phyloP scores from a whole-genome alignment of 2,888 invertebrate species.

The Fragum fragum region DNA sequence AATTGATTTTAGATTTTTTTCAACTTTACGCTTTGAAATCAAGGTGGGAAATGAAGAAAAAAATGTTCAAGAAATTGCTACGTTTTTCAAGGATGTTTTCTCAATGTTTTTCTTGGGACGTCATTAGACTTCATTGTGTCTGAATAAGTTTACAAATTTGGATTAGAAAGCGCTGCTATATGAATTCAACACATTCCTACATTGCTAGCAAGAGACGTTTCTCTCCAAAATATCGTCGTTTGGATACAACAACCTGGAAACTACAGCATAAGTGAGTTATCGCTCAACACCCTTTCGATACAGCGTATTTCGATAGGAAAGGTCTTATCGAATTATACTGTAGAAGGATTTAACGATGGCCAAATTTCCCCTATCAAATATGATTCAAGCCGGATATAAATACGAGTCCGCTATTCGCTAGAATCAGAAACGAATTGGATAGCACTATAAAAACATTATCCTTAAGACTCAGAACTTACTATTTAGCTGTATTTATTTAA shows the following conservation, averaged over 20 bases:
- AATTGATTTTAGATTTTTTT: no score
- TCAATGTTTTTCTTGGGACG: not conserved
- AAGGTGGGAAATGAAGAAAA: not conserved
- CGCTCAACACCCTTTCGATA: not conserved
- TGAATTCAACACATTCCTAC: no score
- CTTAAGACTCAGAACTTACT: not conserved
- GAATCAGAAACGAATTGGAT: not conserved
- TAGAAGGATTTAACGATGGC: not conserved
- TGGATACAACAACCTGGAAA: no score
- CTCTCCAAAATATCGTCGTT: no score
- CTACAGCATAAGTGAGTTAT: not conserved
- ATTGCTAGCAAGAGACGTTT: no score
- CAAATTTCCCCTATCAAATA: not conserved
- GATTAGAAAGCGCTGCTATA: no score
- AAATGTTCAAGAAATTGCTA: not conserved
- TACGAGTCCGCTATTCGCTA: not conserved
- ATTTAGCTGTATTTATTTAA: no score
- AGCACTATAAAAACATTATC: not conserved
- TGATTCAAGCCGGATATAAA: constrained; percentile 20
- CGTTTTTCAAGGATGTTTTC: not conserved
- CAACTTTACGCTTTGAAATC: no score
- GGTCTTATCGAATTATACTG: not conserved
- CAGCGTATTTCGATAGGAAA: not conserved
- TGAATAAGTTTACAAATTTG: no score
- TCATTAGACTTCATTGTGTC: not conserved